Evolutionary conservation across 2,797 vertebrate species (phyloP).

Genomic region (Typhlichthys subterraneus): DNA sequence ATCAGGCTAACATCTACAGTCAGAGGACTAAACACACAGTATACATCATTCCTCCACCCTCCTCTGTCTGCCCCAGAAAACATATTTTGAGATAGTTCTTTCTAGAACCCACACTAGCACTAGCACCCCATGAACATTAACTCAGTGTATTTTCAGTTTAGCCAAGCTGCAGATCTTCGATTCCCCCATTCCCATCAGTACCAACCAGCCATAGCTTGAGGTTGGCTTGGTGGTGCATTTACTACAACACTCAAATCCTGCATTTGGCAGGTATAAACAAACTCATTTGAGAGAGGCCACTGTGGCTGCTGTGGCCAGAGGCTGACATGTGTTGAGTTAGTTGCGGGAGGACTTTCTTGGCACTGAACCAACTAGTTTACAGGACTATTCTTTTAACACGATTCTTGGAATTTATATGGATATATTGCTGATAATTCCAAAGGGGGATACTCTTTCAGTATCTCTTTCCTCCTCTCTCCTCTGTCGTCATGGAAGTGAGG

Average conservation of each 20-base stretch:
- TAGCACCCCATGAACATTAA: slow-evolving; percentile 28
- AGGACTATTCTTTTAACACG: slow-evolving; percentile 21
- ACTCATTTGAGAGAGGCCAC: slow-evolving; percentile 22
- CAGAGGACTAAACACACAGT: slow-evolving; percentile 31
- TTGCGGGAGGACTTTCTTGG: slow-evolving; percentile 39
- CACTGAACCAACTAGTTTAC: slow-evolving; percentile 14
- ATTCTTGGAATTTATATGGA: neutral
- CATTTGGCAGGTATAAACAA: slow-evolving; percentile 34
- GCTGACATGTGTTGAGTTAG: slow-evolving; percentile 29
- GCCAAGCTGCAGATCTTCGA: slow-evolving; percentile 38
- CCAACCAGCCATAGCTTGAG: neutral
- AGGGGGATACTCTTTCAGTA: slow-evolving; percentile 34
- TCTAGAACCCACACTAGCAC: slow-evolving; percentile 1
- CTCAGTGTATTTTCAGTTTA: slow-evolving; percentile 34
- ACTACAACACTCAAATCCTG: slow-evolving; percentile 26
- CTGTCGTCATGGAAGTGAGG: no score
- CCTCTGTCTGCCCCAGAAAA: slow-evolving; percentile 42
- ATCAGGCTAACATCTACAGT: slow-evolving; percentile 37
- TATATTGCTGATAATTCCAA: slow-evolving; percentile 58
- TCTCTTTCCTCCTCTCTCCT: neutral
- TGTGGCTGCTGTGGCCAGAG: slow-evolving; percentile 10
- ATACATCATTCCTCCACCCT: slow-evolving; percentile 52
- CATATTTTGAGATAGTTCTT: slow-evolving; percentile 47
- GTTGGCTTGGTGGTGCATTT: slow-evolving; percentile 2
- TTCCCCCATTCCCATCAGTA: neutral